These are phyloP conservation scores for Ptyas mucosa DNA, from an alignment of 2,113 vertebrate species.

Conservation along the genomic window DNA sequence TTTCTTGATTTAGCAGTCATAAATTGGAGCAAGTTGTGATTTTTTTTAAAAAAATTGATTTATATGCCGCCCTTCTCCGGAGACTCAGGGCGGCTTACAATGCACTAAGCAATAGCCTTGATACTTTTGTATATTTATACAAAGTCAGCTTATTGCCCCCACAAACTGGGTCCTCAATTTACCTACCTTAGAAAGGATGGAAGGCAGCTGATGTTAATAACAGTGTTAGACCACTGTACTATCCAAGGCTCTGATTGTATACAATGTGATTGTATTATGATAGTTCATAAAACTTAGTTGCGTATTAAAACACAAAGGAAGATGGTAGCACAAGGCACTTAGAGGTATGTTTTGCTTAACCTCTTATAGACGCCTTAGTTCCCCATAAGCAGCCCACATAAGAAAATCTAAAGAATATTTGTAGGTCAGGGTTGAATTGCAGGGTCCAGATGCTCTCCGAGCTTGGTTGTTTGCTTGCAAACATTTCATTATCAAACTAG, in stretches of 20 bases:
- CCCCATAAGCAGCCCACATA: not conserved
- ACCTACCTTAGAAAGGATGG: too few species aligned
- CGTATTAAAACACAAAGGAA: not conserved
- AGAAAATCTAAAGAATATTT: not conserved
- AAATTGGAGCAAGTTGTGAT: not conserved
- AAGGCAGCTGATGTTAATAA: too few species aligned
- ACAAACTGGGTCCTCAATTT: too few species aligned
- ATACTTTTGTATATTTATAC: too few species aligned
- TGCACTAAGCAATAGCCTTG: too few species aligned
- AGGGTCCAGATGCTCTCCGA: not conserved
- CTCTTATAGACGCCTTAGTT: not conserved
- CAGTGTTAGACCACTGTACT: too few species aligned
- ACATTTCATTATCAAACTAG: not conserved
- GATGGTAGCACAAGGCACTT: not conserved
- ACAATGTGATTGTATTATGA: too few species aligned
- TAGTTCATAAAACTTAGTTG: not conserved
- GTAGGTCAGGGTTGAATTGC: not conserved
- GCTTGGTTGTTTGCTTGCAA: not conserved
- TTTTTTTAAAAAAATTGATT: too few species aligned
- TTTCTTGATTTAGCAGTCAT: not conserved
- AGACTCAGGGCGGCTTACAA: too few species aligned
- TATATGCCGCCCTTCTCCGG: too few species aligned
- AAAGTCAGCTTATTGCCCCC: too few species aligned
- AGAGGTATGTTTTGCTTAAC: not conserved
- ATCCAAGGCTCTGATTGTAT: too few species aligned